Evolutionary conservation across 2,888 invertebrate species (phyloP), one percentile per base, ranked within the genome.

Genomic region (Agrotis puta): DNA sequence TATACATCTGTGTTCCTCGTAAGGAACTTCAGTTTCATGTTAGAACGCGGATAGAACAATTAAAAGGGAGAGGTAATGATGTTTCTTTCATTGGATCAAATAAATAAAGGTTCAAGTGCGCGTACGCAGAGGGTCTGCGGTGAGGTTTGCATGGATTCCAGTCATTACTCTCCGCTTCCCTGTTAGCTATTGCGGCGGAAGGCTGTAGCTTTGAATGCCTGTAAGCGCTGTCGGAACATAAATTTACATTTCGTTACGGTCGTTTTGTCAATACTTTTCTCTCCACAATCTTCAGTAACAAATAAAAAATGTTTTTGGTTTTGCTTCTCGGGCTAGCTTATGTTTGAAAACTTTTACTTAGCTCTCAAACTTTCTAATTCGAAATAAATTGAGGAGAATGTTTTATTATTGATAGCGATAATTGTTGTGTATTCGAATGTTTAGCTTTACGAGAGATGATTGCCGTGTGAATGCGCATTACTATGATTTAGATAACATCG

Each of bases 221-320:
- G 70, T 73, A 81, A 83, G 71, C 76, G 79, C 81, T 82, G 78
- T 84, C 81, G 58, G 62, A 79, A 85, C 84, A 88, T 87, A 87
- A 82, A 89, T 88, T 87, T 87, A 83, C 85, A 86, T 87, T 88
- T 88, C 77, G 82, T 83, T 86, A 83, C 83, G 85, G 82, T 79
- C 77, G 74, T 88, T 86, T 83, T 87, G 85, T 87, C 81, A 84
- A 81, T 85, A 81, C 81, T 73, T 84, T 85, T 82, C 79, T 83
- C 82, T 85, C 74, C 74, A 79, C 82, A n/a, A 56, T 33, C 56
- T 56, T 14, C 56, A 70, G 80, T 74, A 72, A 81, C 77, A 88
- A 87, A 87, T 85, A 86, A 86, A 85, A 82, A 77, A 85, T 75
- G 71, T 82, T 82, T 66, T 78, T 69, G 70, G 67, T 73, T 67